Conservation (phyloP, 2,888 invertebrate genomes). For the Timema cristinae region DNA sequence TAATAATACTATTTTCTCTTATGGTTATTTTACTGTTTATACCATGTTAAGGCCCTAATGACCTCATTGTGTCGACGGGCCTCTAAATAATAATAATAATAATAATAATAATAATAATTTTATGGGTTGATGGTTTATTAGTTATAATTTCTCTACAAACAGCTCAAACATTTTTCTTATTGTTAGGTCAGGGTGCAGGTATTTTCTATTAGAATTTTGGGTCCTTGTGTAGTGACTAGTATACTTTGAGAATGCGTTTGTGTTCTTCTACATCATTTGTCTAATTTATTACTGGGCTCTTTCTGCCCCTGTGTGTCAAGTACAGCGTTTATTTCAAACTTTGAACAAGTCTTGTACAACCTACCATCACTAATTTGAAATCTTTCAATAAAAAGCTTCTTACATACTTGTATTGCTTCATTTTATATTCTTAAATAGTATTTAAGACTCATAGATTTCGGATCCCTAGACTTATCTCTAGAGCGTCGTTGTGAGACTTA, state of each 20-base stretch:
- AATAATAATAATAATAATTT: no score
- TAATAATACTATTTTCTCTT: no score
- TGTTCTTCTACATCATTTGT: background rate
- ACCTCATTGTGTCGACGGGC: no score
- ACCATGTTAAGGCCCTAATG: no score
- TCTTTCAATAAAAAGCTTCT: background rate
- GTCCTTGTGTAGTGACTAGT: background rate
- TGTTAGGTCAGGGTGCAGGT: conserved; percentile 1
- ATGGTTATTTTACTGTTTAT: no score
- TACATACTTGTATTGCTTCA: background rate
- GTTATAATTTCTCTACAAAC: background rate
- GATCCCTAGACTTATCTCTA: background rate
- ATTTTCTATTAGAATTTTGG: background rate
- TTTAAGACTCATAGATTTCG: background rate
- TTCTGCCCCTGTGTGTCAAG: background rate
- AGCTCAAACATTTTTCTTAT: conserved; percentile 4
- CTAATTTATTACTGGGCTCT: background rate
- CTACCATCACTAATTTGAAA: background rate
- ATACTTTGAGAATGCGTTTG: background rate
- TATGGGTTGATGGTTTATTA: background rate
- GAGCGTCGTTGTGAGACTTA: background rate
- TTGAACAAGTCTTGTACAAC: background rate
- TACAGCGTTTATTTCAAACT: background rate
- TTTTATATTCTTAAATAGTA: conserved; percentile 1
- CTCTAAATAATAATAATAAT: no score